Base-by-base conservation (phyloP, 2,888 invertebrate genomes). In the Aphrophora alni region DNA sequence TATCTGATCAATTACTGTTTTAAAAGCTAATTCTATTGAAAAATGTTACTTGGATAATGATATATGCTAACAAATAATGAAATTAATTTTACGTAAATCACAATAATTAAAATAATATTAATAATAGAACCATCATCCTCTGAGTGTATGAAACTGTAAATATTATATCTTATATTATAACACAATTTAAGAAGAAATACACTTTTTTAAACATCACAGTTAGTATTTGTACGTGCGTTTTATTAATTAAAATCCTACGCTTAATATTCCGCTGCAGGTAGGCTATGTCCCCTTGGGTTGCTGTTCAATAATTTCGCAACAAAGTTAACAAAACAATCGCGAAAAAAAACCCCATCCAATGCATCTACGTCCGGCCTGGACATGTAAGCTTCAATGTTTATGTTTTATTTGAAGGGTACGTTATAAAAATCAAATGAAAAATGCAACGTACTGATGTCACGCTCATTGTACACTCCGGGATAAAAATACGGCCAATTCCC, bases 341-440 rank as follows among this genome's bases (percentile, higher is more conserved):
- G n/a, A n/a, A n/a, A n/a, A n/a, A 59, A 59, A 59, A 59, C 3
- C n/a, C 4, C 59, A 44, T 44, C 44, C 44, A 59, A 5, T 59
- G 21, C 59, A 59, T 7, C 4, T 21, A n/a, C 59, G 59, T 59
- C 59, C 59, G 59, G 59, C 59, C 21, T 5, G 59, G 7, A 21
- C 59, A 21, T 59, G 59, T 59, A 21, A 59, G 59, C 59, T 21
- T 21, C 59, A 2, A 5, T 59, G 59, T 59, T 59, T 59, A 21
- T 59, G 59, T 59, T 59, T 59, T 59, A 59, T 59, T 59, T 21
- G 59, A 59, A 59, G 59, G 59, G 59, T 59, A 21, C 59, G 59
- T 59, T 59, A 59, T 59, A 59, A 59, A 59, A 59, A 59, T 59
- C 59, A 59, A 59, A 59, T 59, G 59, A 59, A 59, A 59, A 59